Base-by-base conservation (phyloP, 2,113 vertebrate species). In the Thalassoma bifasciatum region DNA sequence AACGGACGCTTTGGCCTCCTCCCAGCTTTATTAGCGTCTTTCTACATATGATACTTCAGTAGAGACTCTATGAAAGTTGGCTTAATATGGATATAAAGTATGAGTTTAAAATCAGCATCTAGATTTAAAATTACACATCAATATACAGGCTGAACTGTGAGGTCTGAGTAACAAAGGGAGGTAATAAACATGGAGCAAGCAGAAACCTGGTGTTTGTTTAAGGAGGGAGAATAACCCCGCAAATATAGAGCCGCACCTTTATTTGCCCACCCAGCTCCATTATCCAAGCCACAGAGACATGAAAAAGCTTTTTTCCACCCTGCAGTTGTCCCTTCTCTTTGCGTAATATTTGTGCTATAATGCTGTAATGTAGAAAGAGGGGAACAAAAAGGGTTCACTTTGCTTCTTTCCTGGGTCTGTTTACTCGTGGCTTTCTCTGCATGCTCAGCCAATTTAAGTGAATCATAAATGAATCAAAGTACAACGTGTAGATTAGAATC, bases 211-310 rank as follows among this genome's bases (percentile, higher is more conserved):
- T 93, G 91, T 94, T 93, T 94, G 91, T 91, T 84, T 84, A 94
- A 92, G 94, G 93, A 93, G 91, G 90, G 76, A 87, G 83, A 92
- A 91, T 89, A 89, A 77, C 89, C 82, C 81, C 68, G 83, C 88
- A 92, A 91, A 93, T 90, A 91, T 77, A 79, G 77, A 89, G 85
- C 88, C 91, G 53, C 91, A 80, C 94, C 94, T 91, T 88, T 94
- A 87, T 94, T 93, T 93, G 83, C 83, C 75, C 51, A 75, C 77
- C 66, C 62, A 50, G 79, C 77, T 73, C 77, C 72, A 85, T 89
- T 86, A 87, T 87, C 62, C 61, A 50, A 73, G 72, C 82, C 66
- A 70, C 70, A 87, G 64, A 77, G 72, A 85, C 52, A 84, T 44
- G 12, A 54, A 86, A 80, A 66, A 37, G 65, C 46, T 47, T 49